phyloP scores from a whole-genome alignment of 2,888 invertebrate genomes.

The Eupeodes luniger region DNA sequence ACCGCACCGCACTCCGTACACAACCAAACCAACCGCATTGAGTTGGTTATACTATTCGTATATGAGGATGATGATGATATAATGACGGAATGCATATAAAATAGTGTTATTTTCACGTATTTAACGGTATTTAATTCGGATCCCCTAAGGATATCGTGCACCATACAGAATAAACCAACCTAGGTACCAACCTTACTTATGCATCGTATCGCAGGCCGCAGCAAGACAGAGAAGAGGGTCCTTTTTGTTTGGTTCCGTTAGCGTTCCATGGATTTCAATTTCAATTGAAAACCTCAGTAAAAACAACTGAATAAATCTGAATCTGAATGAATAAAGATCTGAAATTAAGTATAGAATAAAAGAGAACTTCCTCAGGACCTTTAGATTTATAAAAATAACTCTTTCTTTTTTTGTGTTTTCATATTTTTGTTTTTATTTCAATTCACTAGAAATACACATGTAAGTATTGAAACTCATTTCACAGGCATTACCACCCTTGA shows the following conservation, averaged over 20 bases:
- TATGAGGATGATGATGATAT: conserved; percentile 4
- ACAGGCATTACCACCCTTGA: conserved; percentile 34
- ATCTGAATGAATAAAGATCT: conserved; percentile 10
- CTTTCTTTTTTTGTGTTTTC: background rate
- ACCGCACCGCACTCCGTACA: conserved; percentile 38
- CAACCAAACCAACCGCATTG: conserved; percentile 24
- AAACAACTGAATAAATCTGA: conserved; percentile 17
- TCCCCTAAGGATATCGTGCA: conserved; percentile 64
- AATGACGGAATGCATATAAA: conserved; percentile 64
- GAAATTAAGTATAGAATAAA: conserved; percentile 12
- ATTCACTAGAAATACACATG: conserved; percentile 30
- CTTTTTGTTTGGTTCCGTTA: conserved; percentile 40
- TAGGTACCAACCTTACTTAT: too few relatives aligned
- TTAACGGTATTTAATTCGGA: conserved; percentile 73
- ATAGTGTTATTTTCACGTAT: conserved; percentile 57
- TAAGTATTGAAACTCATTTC: conserved; percentile 42
- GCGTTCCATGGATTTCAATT: conserved; percentile 14
- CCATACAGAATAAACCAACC: background rate
- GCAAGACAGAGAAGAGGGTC: conserved; percentile 10
- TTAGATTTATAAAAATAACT: background rate
- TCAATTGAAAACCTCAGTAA: conserved; percentile 15
- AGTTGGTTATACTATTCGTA: background rate
- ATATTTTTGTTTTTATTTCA: conserved; percentile 11
- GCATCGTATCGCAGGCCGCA: background rate
- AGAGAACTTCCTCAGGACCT: background rate